A percentile compares a stretch with the other conserved stretches of the same genome.
phyloP scores from a whole-genome alignment of 2,797 vertebrate species.

The Anguilla marmorata region DNA sequence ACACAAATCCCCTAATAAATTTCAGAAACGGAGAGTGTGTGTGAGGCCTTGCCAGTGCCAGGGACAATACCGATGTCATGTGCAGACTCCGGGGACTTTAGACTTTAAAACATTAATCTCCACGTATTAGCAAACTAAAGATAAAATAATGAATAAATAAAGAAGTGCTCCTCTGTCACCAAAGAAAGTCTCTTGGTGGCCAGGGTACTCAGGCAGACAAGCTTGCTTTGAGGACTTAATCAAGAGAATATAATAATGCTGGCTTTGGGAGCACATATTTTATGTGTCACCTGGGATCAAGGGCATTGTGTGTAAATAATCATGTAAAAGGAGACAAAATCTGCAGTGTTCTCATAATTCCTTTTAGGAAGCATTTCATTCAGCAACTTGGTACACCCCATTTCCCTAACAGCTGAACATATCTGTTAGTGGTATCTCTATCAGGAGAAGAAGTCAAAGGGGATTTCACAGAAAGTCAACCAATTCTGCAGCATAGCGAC shows the following conservation, averaged over 20 bases:
- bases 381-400: constrained; percentile 46
- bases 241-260: constrained; percentile 21
- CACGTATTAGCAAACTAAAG: constrained; percentile 18
- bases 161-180: not conserved
- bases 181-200: constrained; percentile 8
- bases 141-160: not conserved
- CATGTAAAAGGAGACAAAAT: constrained; percentile 1
- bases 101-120: constrained; percentile 27
- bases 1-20: constrained; percentile 24
- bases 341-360: constrained; percentile 6
- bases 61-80: constrained; percentile 20
- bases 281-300: constrained; percentile 22
- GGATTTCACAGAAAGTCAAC: not conserved
- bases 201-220: not conserved
- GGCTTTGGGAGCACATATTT: constrained; percentile 17
- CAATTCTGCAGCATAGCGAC: not conserved
- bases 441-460: constrained; percentile 43
- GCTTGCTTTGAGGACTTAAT: constrained; percentile 12
- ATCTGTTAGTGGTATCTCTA: constrained; percentile 60
- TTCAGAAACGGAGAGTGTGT: not conserved
- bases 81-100: not conserved
- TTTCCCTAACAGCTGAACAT: constrained; percentile 50
- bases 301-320: constrained; percentile 16
- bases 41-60: not conserved
- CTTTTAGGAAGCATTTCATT: not conserved